A percentile compares a stretch with the other conserved stretches of the same genome.
Conservation (phyloP, 2,888 invertebrate species). For the Palloptera scutellata region DNA sequence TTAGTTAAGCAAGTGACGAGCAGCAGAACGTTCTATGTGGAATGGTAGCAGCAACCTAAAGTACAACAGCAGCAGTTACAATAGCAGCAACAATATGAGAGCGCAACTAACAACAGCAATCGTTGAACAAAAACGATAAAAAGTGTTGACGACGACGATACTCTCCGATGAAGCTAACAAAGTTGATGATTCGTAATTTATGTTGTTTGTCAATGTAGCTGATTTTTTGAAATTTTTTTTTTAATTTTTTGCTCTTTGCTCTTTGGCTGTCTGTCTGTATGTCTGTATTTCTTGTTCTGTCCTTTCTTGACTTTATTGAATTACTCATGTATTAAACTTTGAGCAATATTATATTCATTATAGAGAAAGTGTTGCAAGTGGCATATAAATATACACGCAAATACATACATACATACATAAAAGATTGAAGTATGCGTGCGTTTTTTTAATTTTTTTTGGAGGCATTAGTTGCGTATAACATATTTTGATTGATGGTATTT, state of each 20-base stretch:
- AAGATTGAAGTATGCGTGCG: too few relatives aligned
- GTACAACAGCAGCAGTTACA: slow-evolving; percentile 7
- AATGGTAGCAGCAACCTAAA: background rate
- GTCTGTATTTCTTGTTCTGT: too few relatives aligned
- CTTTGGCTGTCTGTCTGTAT: background rate
- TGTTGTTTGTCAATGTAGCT: slow-evolving; percentile 2
- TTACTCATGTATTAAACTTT: background rate
- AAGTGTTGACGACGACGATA: background rate
- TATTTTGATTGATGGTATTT: too few relatives aligned
- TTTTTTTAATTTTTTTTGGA: too few relatives aligned
- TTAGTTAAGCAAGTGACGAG: slow-evolving; percentile 6
- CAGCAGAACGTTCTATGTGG: background rate
- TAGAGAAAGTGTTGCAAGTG: too few relatives aligned
- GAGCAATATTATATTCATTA: background rate
- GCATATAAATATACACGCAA: too few relatives aligned
- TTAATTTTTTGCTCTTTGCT: too few relatives aligned
- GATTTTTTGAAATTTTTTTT: background rate
- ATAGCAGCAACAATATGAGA: background rate
- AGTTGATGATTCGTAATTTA: slow-evolving; percentile 8
- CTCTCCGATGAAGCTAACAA: background rate
- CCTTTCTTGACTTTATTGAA: too few relatives aligned
- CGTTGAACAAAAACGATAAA: background rate
- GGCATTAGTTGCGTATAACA: too few relatives aligned
- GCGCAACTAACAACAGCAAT: background rate
- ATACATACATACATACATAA: too few relatives aligned